These are phyloP conservation scores for Nebria ingens DNA, from an alignment of 1,140 invertebrate species.

Conservation along the genomic window DNA sequence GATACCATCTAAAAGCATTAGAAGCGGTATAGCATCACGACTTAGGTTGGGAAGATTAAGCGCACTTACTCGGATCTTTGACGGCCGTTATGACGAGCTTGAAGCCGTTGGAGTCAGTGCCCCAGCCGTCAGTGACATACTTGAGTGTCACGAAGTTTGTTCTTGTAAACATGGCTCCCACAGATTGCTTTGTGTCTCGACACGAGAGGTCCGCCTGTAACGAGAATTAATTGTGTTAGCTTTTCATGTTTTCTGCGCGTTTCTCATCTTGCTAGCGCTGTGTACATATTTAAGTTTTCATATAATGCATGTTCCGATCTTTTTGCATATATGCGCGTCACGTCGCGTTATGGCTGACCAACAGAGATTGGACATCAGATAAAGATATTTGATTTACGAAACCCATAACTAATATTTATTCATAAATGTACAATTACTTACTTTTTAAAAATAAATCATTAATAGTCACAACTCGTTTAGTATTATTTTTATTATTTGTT, in stretches of 20 bases:
- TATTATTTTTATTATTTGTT: no score
- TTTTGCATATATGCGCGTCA: no score
- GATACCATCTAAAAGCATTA: no score
- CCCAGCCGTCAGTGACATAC: slow-evolving; percentile 88
- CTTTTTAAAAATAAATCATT: no score
- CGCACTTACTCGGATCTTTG: slow-evolving; percentile 83
- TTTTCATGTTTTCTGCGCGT: background rate
- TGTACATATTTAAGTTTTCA: background rate
- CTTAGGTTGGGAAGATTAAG: background rate
- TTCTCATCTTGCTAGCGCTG: background rate
- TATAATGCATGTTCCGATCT: no score
- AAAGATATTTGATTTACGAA: no score
- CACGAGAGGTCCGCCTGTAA: slow-evolving; percentile 81
- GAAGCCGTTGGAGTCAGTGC: slow-evolving; percentile 82
- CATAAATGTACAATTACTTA: no score
- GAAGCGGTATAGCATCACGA: no score
- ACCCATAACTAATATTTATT: no score
- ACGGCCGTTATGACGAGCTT: slow-evolving; percentile 87
- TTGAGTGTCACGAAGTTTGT: slow-evolving; percentile 89
- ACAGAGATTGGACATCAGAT: no score
- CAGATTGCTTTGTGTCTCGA: slow-evolving; percentile 74
- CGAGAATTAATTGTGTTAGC: slow-evolving; percentile 12
- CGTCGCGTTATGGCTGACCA: no score
- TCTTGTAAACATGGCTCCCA: slow-evolving; percentile 77
- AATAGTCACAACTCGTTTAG: no score